Evolutionary conservation across 2,113 vertebrate genomes (phyloP).

Genomic region (Machaerirhynchus nigripectus): DNA sequence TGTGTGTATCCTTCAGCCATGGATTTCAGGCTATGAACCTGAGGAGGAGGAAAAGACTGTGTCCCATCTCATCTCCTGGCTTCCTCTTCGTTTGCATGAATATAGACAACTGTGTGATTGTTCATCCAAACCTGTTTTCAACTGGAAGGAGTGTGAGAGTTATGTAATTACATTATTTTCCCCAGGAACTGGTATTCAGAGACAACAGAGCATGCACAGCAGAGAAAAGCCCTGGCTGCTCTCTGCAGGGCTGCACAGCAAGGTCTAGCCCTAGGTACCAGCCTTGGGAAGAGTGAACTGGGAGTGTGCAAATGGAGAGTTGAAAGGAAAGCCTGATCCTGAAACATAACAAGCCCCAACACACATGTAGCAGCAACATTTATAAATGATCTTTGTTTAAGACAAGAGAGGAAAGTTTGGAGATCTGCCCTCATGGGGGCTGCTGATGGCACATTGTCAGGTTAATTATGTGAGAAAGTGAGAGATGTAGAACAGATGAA

Average conservation of each 20-base stretch:
- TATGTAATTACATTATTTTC: neutral
- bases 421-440: neutral
- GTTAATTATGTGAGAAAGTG: neutral
- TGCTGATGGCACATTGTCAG: neutral
- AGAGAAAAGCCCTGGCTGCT: neutral
- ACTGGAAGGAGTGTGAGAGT: neutral
- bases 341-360: neutral
- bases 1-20: neutral
- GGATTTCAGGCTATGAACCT: neutral
- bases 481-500: neutral
- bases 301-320: neutral
- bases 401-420: fast-evolving
- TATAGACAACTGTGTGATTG: neutral
- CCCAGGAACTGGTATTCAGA: neutral
- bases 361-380: neutral
- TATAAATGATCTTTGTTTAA: neutral
- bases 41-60: neutral
- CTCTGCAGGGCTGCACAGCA: fast-evolving
- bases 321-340: neutral
- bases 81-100: neutral
- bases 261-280: neutral
- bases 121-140: neutral
- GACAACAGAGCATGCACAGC: neutral
- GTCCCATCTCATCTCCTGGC: neutral
- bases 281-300: neutral